These are phyloP conservation scores for Corbicula japonica DNA, from an alignment of 2,888 invertebrate genomes.

Conservation along the genomic window DNA sequence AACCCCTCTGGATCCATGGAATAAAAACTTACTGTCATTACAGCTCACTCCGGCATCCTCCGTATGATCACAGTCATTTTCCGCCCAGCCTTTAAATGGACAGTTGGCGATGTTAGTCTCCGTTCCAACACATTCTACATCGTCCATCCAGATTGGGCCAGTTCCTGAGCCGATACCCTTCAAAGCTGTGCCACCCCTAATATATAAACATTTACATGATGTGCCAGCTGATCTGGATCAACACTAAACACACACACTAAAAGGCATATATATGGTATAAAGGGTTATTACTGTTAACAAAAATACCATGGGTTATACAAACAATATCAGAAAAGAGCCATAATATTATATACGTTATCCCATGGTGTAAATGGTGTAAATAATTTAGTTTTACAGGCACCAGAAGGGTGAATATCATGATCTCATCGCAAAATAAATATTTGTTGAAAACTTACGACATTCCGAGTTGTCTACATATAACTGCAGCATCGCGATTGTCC, in stretches of 20 bases:
- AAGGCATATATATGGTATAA: no score
- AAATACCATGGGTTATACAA: background rate
- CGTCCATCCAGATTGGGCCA: conserved; percentile 77
- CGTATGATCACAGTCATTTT: conserved; percentile 72
- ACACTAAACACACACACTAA: no score
- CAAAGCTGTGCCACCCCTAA: conserved; percentile 67
- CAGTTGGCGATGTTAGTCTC: conserved; percentile 70
- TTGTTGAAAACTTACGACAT: conserved; percentile 68
- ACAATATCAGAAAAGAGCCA: no score
- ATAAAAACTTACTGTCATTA: conserved; percentile 60
- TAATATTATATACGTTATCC: no score
- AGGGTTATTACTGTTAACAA: no score
- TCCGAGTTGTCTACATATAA: conserved; percentile 91
- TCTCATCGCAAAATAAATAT: no score
- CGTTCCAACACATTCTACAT: conserved; percentile 70
- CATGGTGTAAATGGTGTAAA: no score
- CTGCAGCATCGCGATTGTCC: conserved; percentile 90
- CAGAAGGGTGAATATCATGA: no score
- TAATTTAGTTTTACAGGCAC: no score
- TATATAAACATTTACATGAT: no score
- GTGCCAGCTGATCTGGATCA: no score
- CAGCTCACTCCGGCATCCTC: conserved; percentile 77
- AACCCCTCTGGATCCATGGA: no score
- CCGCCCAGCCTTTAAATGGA: conserved; percentile 65
- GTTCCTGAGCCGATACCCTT: conserved; percentile 67